A percentile compares a stretch with the other conserved stretches of the same genome.
These are phyloP conservation scores for Artibeus jamaicensis DNA, from an alignment of 2,797 vertebrate genomes.

Conservation along the genomic window DNA sequence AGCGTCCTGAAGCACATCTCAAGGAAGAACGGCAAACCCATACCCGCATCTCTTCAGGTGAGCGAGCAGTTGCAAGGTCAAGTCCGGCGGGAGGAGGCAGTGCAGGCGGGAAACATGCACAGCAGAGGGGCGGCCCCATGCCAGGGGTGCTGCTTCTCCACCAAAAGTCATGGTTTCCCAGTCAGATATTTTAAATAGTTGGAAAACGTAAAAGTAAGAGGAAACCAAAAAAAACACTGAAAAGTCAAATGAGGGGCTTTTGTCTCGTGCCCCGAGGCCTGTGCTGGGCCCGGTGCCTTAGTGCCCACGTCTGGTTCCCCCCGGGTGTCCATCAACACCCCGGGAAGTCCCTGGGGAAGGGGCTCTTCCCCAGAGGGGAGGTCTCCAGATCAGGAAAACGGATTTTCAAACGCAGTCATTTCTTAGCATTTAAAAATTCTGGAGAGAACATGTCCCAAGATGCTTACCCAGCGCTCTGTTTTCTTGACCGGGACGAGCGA, in stretches of 20 bases:
- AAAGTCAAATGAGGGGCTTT: not conserved
- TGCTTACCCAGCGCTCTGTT: too few relatives aligned
- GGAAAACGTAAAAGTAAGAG: not conserved
- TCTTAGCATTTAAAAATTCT: not conserved
- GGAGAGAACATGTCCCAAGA: not conserved
- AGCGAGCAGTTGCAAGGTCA: conserved; percentile 1
- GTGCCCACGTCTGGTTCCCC: fast-evolving
- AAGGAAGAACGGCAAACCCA: conserved; percentile 81
- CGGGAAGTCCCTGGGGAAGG: too few relatives aligned
- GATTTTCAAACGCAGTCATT: not conserved
- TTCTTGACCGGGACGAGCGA: not conserved
- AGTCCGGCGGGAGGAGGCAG: not conserved
- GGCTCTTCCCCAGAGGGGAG: not conserved
- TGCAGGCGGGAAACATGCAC: not conserved
- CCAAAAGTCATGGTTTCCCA: not conserved
- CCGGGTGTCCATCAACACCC: fast-evolving
- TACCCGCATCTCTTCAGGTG: conserved; percentile 81
- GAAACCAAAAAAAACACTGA: not conserved
- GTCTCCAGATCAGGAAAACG: not conserved
- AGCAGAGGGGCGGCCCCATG: fast-evolving
- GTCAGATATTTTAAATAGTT: not conserved
- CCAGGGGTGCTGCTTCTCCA: fast-evolving
- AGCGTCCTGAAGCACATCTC: conserved; percentile 82
- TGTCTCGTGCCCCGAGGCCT: not conserved
- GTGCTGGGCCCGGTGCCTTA: fast-evolving